Evolutionary conservation across 2,888 invertebrate species (phyloP).

Genomic region (Mactromeris polynyma): DNA sequence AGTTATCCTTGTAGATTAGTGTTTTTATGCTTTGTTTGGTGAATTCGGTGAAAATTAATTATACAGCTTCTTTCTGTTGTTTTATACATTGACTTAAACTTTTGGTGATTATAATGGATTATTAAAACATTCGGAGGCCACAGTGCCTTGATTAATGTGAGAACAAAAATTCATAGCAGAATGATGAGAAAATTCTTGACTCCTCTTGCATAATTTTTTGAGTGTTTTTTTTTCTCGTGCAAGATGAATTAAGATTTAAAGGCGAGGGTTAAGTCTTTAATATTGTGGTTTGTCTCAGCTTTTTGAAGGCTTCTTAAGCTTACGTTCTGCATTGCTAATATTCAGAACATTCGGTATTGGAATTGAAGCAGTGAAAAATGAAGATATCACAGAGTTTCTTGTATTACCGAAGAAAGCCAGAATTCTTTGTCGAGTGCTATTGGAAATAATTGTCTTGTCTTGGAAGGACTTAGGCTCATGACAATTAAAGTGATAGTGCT

Average conservation of each 20-base stretch:
- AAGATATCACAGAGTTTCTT: not conserved
- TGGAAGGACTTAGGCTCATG: not conserved
- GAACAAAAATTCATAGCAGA: not conserved
- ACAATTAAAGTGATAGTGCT: not conserved
- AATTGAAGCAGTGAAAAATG: not conserved
- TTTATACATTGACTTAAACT: not conserved
- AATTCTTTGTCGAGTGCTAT: slow-evolving; percentile 12
- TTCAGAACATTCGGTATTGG: not conserved
- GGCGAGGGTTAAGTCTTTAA: not conserved
- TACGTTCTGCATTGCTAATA: not conserved
- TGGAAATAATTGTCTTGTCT: slow-evolving; percentile 10
- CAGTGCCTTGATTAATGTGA: not conserved
- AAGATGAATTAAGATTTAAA: not conserved
- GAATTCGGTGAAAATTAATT: not conserved
- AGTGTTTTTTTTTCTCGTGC: not conserved
- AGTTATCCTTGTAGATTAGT: not conserved
- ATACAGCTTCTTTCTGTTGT: not conserved
- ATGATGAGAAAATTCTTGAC: not conserved
- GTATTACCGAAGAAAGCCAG: not conserved
- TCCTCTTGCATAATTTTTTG: not conserved
- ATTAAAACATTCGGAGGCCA: too few relatives aligned
- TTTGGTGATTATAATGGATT: too few relatives aligned
- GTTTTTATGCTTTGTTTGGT: not conserved
- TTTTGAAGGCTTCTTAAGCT: not conserved
- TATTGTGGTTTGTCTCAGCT: not conserved